phyloP scores from a whole-genome alignment of 2,888 invertebrate genomes.

The Rutpela maculata region DNA sequence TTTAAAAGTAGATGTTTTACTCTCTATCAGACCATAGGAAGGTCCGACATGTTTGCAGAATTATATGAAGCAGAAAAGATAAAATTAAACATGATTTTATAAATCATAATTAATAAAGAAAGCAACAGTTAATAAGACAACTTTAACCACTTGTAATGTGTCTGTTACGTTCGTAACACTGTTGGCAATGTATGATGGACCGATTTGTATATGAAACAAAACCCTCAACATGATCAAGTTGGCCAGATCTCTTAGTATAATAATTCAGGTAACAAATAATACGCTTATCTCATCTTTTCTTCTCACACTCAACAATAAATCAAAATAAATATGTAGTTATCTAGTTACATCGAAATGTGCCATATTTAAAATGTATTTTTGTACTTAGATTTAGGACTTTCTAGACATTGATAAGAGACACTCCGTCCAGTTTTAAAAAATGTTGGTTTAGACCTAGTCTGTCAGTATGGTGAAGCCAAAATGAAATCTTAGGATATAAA shows the following conservation, averaged over 20 bases:
- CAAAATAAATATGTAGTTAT: not conserved
- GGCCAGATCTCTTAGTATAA: not conserved
- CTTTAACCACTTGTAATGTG: too few relatives aligned
- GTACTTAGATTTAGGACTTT: not conserved
- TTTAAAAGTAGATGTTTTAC: too few relatives aligned
- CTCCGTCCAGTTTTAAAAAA: not conserved
- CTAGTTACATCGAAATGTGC: not conserved
- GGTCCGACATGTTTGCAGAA: too few relatives aligned
- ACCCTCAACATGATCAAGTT: not conserved
- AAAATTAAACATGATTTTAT: too few relatives aligned
- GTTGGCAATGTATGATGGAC: too few relatives aligned
- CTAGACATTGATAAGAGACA: not conserved
- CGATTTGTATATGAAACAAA: too few relatives aligned
- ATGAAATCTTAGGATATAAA: not conserved
- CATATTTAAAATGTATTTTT: not conserved
- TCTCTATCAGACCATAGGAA: too few relatives aligned
- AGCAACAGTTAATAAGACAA: too few relatives aligned
- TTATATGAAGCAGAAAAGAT: too few relatives aligned
- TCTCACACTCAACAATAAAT: not conserved
- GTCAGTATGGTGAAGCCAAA: not conserved
- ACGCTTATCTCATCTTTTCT: slow-evolving; percentile 10
- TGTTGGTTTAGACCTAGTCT: not conserved
- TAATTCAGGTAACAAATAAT: slow-evolving; percentile 1
- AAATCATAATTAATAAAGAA: too few relatives aligned
- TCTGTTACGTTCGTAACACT: too few relatives aligned